Evolutionary conservation across 2,113 vertebrate genomes (phyloP).

Genomic region (Cololabis saira): DNA sequence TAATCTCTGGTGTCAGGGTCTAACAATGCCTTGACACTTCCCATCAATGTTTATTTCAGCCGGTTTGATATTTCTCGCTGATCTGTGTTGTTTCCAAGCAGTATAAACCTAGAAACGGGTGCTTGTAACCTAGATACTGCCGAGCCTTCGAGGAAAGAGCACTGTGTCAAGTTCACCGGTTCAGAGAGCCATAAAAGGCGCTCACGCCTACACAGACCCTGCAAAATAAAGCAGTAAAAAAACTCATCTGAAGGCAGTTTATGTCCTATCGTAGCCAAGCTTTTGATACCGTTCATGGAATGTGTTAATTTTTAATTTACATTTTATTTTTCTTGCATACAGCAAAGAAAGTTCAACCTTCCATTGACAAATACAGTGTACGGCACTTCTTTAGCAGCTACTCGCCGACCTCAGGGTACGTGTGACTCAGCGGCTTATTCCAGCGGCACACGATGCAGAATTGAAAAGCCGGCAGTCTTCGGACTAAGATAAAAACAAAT

Average conservation of each 20-base stretch:
- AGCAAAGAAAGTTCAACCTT: slow-evolving; percentile 42
- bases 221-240: slow-evolving; percentile 59
- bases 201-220: slow-evolving; percentile 43
- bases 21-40: slow-evolving; percentile 6
- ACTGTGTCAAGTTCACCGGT: slow-evolving; percentile 60
- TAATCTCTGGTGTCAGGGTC: slow-evolving; percentile 14
- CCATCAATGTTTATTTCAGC: slow-evolving; percentile 31
- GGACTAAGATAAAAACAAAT: slow-evolving; percentile 44
- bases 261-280: neutral
- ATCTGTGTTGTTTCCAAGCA: slow-evolving; percentile 20
- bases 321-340: neutral
- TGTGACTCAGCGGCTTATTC: slow-evolving; percentile 38
- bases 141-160: slow-evolving; percentile 64
- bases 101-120: slow-evolving; percentile 10
- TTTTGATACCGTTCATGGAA: slow-evolving; percentile 7
- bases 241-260: slow-evolving; percentile 25
- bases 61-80: neutral
- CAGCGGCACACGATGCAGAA: slow-evolving; percentile 33
- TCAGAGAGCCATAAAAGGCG: slow-evolving; percentile 51
- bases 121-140: slow-evolving; percentile 54
- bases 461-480: slow-evolving; percentile 40
- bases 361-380: slow-evolving; percentile 59
- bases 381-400: slow-evolving; percentile 23
- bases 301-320: slow-evolving; percentile 16
- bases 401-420: slow-evolving; percentile 12